These are phyloP conservation scores for Syrphus vitripennis DNA, from an alignment of 2,888 invertebrate species.

Conservation along the genomic window DNA sequence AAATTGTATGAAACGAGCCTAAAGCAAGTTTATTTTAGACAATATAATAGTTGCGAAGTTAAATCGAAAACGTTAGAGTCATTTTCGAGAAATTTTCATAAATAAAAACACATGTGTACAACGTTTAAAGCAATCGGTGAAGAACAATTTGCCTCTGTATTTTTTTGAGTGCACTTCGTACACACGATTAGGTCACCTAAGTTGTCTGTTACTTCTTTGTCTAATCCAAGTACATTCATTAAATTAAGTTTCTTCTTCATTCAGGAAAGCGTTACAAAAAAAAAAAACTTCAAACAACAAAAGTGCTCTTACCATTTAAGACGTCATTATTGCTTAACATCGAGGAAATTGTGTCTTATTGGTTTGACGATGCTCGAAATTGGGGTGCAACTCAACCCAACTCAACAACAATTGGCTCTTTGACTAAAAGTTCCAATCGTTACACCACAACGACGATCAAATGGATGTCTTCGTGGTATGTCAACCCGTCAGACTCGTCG, in stretches of 20 bases:
- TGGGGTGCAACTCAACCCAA: constrained; percentile 36
- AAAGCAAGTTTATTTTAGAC: too few relatives aligned
- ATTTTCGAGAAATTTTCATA: too few relatives aligned
- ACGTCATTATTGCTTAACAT: constrained; percentile 52
- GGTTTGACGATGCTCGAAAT: constrained; percentile 37
- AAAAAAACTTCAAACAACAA: background rate
- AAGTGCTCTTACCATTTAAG: constrained; percentile 39
- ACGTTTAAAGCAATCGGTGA: too few relatives aligned
- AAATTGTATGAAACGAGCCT: too few relatives aligned
- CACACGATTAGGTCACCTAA: constrained; percentile 12
- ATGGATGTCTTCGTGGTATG: background rate
- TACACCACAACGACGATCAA: background rate
- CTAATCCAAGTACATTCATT: background rate
- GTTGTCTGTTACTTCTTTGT: background rate
- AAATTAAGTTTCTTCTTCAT: background rate
- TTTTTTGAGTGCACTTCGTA: background rate
- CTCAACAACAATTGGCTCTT: too few relatives aligned
- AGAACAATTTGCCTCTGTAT: background rate
- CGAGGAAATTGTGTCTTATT: constrained; percentile 58
- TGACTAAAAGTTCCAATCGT: background rate
- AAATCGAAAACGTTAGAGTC: too few relatives aligned
- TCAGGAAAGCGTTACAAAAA: background rate
- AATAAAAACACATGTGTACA: too few relatives aligned
- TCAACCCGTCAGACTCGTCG: background rate
- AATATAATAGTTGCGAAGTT: too few relatives aligned